Base-by-base conservation (phyloP, 2,888 invertebrate genomes). In the Pristionchus entomophagus region DNA sequence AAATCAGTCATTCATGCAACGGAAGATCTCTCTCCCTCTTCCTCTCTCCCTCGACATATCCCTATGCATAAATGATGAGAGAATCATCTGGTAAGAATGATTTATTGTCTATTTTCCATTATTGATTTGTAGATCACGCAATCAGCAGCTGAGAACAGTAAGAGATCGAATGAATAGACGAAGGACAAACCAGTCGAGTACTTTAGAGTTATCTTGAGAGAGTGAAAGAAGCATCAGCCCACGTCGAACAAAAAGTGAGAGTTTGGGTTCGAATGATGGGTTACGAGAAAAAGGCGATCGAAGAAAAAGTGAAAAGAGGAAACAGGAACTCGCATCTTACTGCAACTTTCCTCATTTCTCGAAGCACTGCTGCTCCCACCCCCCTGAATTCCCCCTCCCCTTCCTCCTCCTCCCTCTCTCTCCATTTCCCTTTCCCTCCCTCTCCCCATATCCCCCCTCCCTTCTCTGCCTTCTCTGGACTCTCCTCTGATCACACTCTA, bases 401-500 rank as follows among this genome's bases (percentile, higher is more conserved):
- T n/a, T 10, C 22, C 59, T 22, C 26, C 59, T 19, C 59, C 26
- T 6, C 22, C 14, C 45, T 14, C 45, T 45, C 45, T 14, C 45
- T 45, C 45, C 45, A 8, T 8, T 22, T 29, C 59, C 29, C 59
- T 29, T n/a, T 56, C 14, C 22, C 65, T n/a, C 38, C 19, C 38
- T 17, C 26, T 12, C 38, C 38, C 38, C 38, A 14, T 19, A 38
- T 41, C 26, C 73, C 14, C 73, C n/a, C 10, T 29, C 45, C 29
- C 49, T 45, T 12, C 32, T 17, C 29, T 29, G n/a, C 26, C 32
- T 14, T 49, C 49, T 78, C 49, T 78, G 45, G 8, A 22, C 51
- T 80, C 51, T 49, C 78, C 49, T 49, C 32, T 45, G 49, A 78
- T 80, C 51, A 35, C 73, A 73, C 73, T 73, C 35, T 65, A 32